These are phyloP conservation scores for Protophormia terraenovae DNA, from an alignment of 2,888 invertebrate genomes.

Conservation along the genomic window DNA sequence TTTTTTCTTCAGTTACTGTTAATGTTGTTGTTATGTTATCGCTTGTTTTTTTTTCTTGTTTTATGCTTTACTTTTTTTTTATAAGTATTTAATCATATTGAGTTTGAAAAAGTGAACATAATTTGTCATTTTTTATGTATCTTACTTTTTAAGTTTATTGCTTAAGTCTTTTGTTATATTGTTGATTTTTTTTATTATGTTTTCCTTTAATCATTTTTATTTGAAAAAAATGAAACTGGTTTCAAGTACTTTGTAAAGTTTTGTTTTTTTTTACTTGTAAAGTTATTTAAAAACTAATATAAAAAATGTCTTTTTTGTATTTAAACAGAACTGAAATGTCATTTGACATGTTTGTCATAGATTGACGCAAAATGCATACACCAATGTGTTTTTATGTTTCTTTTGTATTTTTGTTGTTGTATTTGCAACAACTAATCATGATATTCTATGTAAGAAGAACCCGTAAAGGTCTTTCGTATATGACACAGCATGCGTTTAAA, in stretches of 20 bases:
- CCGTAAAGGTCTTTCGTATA: not conserved
- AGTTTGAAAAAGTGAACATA: constrained; percentile 10
- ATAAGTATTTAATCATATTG: constrained; percentile 13
- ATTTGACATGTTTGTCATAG: not conserved
- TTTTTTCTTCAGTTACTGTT: not conserved
- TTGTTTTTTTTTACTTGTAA: not conserved
- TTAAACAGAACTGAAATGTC: constrained; percentile 11
- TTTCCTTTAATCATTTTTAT: constrained; percentile 26
- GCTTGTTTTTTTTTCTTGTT: not conserved
- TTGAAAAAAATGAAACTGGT: constrained; percentile 11
- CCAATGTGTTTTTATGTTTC: not conserved
- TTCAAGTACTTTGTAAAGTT: constrained; percentile 18
- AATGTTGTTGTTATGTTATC: not conserved
- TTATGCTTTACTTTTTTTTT: not conserved
- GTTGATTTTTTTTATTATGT: constrained; percentile 1
- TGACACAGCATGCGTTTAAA: constrained; percentile 44
- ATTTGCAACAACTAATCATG: constrained; percentile 10
- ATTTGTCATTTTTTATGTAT: constrained; percentile 31
- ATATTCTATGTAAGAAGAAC: not conserved
- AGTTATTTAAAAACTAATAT: not conserved
- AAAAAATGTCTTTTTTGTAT: constrained; percentile 6
- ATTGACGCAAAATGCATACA: not conserved
- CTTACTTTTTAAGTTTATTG: constrained; percentile 20
- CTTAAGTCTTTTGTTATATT: constrained; percentile 48
- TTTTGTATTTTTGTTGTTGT: not conserved